A percentile compares a stretch with the other conserved stretches of the same genome.
phyloP scores from a whole-genome alignment of 2,113 vertebrate species.

The Narcine bancroftii region DNA sequence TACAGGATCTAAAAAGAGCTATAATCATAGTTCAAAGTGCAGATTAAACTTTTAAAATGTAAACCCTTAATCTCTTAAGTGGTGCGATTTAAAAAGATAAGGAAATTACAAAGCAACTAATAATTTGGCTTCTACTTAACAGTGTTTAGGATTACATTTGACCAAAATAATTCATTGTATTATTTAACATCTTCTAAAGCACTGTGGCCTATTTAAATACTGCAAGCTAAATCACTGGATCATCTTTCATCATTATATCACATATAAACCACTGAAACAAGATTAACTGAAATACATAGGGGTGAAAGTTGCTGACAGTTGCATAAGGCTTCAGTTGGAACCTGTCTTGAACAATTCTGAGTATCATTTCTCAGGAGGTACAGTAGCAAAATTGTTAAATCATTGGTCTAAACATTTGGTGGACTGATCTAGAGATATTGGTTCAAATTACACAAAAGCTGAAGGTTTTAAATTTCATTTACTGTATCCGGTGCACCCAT shows the following conservation, averaged over 20 bases:
- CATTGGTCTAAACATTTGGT: too few species aligned
- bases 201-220: constrained; percentile 23
- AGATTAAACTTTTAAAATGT: constrained; percentile 34
- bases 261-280: constrained; percentile 1
- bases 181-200: constrained; percentile 28
- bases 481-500: too few species aligned
- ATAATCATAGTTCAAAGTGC: constrained; percentile 13
- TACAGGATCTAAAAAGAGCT: constrained; percentile 9
- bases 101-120: constrained; percentile 33
- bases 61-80: constrained; percentile 36
- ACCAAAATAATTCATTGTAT: neutral
- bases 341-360: neutral
- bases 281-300: neutral
- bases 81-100: constrained; percentile 28
- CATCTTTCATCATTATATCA: neutral
- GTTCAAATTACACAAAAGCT: too few species aligned
- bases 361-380: neutral
- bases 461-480: too few species aligned
- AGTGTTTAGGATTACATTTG: constrained; percentile 33
- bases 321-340: neutral
- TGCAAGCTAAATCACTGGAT: neutral
- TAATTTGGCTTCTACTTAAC: constrained; percentile 22
- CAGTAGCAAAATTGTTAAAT: neutral
- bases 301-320: neutral
- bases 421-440: too few species aligned